Conservation (phyloP, 2,113 vertebrate genomes). For the Toxotes chatareus region DNA sequence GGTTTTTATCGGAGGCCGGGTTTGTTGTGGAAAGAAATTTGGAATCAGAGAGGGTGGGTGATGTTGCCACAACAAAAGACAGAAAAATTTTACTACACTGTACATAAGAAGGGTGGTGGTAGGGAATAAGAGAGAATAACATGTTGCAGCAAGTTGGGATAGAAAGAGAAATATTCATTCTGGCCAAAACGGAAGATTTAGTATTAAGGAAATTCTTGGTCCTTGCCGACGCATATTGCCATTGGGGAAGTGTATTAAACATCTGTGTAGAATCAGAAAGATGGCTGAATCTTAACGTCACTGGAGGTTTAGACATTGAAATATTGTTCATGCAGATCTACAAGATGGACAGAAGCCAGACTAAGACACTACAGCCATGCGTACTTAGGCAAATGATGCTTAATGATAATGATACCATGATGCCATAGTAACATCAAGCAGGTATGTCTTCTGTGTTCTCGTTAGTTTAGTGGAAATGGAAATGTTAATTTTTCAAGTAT, state of each 20-base stretch:
- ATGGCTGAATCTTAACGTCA: slow-evolving; percentile 36
- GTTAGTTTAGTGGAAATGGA: not conserved
- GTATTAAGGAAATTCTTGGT: slow-evolving; percentile 5
- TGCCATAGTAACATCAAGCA: not conserved
- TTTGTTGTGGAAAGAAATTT: slow-evolving; percentile 62
- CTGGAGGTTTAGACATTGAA: slow-evolving; percentile 33
- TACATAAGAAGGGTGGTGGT: not conserved
- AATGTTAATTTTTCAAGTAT: not conserved
- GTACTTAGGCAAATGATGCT: not conserved
- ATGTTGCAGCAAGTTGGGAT: slow-evolving; percentile 16
- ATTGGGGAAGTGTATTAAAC: slow-evolving; percentile 24
- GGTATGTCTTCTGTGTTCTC: not conserved
- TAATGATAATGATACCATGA: not conserved
- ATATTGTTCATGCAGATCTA: slow-evolving; percentile 24
- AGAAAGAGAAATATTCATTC: slow-evolving; percentile 24
- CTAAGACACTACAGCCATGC: not conserved
- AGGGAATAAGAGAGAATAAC: slow-evolving; percentile 17
- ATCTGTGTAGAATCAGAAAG: slow-evolving; percentile 54
- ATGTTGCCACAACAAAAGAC: slow-evolving; percentile 58
- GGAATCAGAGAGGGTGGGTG: slow-evolving; percentile 35
- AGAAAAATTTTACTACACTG: slow-evolving; percentile 32
- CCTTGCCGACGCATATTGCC: slow-evolving; percentile 42
- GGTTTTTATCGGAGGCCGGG: slow-evolving; percentile 48
- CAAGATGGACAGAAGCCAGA: slow-evolving; percentile 34
- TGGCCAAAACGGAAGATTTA: slow-evolving; percentile 27